A percentile compares a stretch with the other conserved stretches of the same genome.
Conservation (phyloP, 2,797 vertebrate genomes). For the Pangasius larnaudii region DNA sequence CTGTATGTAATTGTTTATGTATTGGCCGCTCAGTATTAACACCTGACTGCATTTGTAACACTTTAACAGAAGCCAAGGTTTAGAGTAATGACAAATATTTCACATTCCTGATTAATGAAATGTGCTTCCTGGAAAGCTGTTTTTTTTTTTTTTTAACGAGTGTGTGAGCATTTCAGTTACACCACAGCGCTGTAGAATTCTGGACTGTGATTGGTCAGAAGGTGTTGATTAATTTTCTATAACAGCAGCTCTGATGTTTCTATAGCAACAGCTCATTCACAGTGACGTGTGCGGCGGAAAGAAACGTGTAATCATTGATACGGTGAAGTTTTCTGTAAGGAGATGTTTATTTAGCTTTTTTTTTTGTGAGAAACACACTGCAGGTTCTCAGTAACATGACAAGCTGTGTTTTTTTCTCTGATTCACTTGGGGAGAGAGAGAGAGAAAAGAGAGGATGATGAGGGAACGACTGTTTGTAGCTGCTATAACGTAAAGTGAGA, state of each 20-base stretch:
- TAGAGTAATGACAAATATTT: not conserved
- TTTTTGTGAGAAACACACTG: too few species aligned
- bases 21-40: not conserved
- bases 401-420: too few species aligned
- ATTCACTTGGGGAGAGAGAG: too few species aligned
- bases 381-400: too few species aligned
- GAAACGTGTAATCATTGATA: too few species aligned
- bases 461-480: too few species aligned
- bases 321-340: too few species aligned
- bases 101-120: not conserved
- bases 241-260: not conserved
- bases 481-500: too few species aligned
- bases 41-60: not conserved
- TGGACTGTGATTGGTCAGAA: not conserved
- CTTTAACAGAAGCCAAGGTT: conserved; percentile 1
- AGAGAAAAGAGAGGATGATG: too few species aligned
- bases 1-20: not conserved
- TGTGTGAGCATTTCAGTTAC: not conserved
- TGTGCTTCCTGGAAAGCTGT: not conserved
- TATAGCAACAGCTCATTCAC: not conserved
- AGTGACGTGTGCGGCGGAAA: too few species aligned
- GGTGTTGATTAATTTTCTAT: not conserved
- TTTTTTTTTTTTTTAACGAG: not conserved
- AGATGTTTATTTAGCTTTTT: too few species aligned
- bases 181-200: not conserved